These are phyloP conservation scores for Nomada hirtipes DNA, from an alignment of 2,888 invertebrate species.

Conservation along the genomic window DNA sequence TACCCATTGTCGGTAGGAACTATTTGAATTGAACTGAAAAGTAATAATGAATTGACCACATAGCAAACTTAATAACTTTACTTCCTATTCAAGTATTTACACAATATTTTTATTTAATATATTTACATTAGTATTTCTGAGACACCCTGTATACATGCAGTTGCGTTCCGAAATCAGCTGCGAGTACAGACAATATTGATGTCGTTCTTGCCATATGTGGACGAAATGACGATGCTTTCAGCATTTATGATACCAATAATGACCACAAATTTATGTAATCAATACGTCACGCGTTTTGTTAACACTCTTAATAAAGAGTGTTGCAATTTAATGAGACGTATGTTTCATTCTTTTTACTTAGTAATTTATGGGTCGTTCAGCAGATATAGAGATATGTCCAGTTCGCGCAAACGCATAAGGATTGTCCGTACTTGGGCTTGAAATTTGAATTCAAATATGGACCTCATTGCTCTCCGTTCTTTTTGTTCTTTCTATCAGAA, in stretches of 20 bases:
- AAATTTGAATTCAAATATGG: conserved; percentile 20
- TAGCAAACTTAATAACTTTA: not conserved
- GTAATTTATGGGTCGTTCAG: conserved; percentile 5
- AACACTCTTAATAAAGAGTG: not conserved
- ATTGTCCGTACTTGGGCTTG: not conserved
- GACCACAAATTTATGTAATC: not conserved
- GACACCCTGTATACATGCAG: conserved; percentile 32
- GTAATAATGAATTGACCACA: not conserved
- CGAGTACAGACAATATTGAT: conserved; percentile 39
- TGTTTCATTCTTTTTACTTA: not conserved
- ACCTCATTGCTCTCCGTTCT: not conserved
- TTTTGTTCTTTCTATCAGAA: not conserved
- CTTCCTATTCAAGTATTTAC: not conserved
- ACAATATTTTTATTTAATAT: conserved; percentile 25
- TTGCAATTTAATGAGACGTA: not conserved
- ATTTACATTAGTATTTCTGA: conserved; percentile 26
- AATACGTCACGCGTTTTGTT: not conserved
- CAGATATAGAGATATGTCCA: not conserved
- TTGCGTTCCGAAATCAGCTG: conserved; percentile 54
- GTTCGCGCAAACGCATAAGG: conserved; percentile 24
- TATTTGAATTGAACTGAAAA: conserved; percentile 7
- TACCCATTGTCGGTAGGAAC: not conserved
- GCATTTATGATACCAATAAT: not conserved
- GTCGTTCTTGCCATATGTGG: not conserved
- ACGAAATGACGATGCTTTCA: conserved; percentile 25